Evolutionary conservation across 2,113 vertebrate species (phyloP), one percentile per base, ranked within the genome.

Genomic region (Callospermophilus lateralis): DNA sequence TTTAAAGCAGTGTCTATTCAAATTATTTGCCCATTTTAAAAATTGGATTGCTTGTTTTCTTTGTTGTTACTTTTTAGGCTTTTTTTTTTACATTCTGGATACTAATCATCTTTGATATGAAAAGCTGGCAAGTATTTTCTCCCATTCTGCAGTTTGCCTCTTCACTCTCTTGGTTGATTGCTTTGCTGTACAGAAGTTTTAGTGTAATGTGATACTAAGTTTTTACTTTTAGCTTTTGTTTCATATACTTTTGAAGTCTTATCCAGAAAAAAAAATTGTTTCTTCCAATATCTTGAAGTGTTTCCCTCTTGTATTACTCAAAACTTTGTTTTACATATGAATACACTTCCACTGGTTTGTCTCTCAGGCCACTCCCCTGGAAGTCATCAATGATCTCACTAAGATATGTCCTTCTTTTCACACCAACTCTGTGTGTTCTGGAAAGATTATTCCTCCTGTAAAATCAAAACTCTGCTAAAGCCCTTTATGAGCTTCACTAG

Each of bases 401-500:
- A 53, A 76, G 65, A 63, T 15, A 48, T 6, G 8, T 68, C 6
- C 20, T 95, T 74, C 84, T 80, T 16, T n/a, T 26, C 32, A 34
- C 45, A 4, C 3, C 19, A 32, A 8, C 68, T 76, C 4, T 20
- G 3, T 28, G 9, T 5, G 9, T 83, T 22, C 7, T 20, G 4
- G 48, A 87, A 92, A 32, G 9, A n/a, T 51, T 24, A 58, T 26
- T 90, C 6, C 4, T 81, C 28, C 37, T 80, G 17, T 12, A 68
- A 76, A 78, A 78, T 26, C 34, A 55, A 78, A 70, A n/a, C 0
- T 24, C 48, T 45, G 20, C 45, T 61, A 53, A 83, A 10, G 12
- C 9, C 20, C 12, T 39, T 22, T 17, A 10, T 1, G 22, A 4
- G 17, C 0, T 39, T 10, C 26, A 6, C 73, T 37, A 3, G 8